Evolutionary conservation across 92 coral and sea anemone species (phyloP).

Genomic region (Plumapathes pennacea): DNA sequence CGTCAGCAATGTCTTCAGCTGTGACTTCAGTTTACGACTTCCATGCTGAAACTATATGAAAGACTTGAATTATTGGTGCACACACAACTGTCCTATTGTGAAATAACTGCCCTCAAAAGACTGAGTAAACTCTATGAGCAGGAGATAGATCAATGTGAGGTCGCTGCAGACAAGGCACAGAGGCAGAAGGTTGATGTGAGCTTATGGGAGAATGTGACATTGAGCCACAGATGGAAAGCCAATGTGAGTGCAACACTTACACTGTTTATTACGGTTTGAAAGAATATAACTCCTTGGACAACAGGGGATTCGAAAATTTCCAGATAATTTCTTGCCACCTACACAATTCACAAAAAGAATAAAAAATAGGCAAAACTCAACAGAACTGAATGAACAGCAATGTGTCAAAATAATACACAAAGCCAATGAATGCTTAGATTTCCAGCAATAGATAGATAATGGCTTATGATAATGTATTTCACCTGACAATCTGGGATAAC

Average conservation of each 20-base stretch:
- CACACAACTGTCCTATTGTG: neutral
- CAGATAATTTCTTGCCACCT: constrained; percentile 65
- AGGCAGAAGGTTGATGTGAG: too few species aligned
- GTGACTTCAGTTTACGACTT: constrained; percentile 56
- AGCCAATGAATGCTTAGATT: too few species aligned
- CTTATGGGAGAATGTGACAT: too few species aligned
- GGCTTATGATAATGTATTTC: neutral
- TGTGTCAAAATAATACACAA: too few species aligned
- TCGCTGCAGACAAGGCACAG: too few species aligned
- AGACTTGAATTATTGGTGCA: neutral
- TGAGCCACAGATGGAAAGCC: too few species aligned
- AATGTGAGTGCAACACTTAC: constrained; percentile 56
- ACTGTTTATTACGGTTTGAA: constrained; percentile 76
- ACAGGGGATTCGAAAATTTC: constrained; percentile 76
- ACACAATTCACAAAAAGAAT: neutral
- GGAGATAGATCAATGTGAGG: too few species aligned
- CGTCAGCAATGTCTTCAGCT: constrained; percentile 55
- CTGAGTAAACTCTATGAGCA: too few species aligned
- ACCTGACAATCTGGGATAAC: constrained; percentile 65
- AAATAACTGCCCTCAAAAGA: too few species aligned
- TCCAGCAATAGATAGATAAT: too few species aligned
- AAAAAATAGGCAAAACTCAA: too few species aligned
- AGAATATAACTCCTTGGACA: constrained; percentile 78
- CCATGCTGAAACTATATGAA: constrained; percentile 61
- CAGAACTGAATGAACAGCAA: too few species aligned